Base-by-base conservation (phyloP, 2,888 invertebrate species). In the Hipparchia sbordonii region DNA sequence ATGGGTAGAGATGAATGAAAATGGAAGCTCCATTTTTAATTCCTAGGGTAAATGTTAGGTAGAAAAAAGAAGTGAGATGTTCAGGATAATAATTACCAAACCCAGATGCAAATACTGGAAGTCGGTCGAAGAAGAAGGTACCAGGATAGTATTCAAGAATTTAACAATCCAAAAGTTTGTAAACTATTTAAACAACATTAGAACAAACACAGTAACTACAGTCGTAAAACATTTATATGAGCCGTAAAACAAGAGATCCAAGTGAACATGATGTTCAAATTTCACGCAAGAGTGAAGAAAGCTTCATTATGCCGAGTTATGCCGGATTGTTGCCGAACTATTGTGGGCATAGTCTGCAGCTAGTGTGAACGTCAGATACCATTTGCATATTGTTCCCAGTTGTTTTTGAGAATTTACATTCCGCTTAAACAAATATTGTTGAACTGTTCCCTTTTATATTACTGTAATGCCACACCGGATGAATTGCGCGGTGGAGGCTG, bases 381-480 rank as follows among this genome's bases (percentile, higher is more conserved):
- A 88, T 89, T 88, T 88, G 85, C 87, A 87, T 89, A 85, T 81
- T 82, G 84, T 82, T 83, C 78, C 74, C 79, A 80, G 82, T 85
- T 85, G 86, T 85, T 88, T 87, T 85, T 82, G 82, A 82, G 80
- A 82, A 82, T 82, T 79, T 82, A 80, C 82, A 83, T 79, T 78
- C 76, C 78, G 79, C 79, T 82, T 79, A 81, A 80, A 80, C 81
- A 83, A 85, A 84, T 83, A 82, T 81, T 81, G 81, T 81, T 83
- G 77, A 78, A 80, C 80, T 72, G 78, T 79, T 79, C 76, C 76
- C 70, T 71, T 72, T 67, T 70, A 75, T 71, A 59, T 66, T 45
- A 74, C 70, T 65, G 72, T 71, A 72, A 74, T 68, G 59, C 62
- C 48, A 71, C 73, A 73, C 71, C 62, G 71, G 45, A 71, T 74